Evolutionary conservation across 2,888 invertebrate genomes (phyloP), one percentile per base, ranked within the genome.

Genomic region (Neocrepidodera transversa): DNA sequence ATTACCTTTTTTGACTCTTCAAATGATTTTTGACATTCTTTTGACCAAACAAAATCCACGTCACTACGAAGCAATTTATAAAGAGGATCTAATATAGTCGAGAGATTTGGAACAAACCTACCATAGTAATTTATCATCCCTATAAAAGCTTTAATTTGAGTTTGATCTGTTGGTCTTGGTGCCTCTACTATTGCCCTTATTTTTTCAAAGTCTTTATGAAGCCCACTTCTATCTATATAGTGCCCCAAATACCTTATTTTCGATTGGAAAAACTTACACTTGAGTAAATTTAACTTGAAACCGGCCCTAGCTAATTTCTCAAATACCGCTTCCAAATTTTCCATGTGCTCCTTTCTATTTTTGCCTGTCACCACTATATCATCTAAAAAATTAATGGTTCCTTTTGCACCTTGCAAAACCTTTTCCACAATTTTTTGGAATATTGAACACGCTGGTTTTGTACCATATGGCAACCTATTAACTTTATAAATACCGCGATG

Each of bases 121-220:
- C 72, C 67, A 60, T 78, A 78, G 63, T 76, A 79, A 65, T 77
- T 76, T 0, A 75, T 62, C 54, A 76, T 65, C 0, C 76, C 77
- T 1, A 71, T 35, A 60, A 74, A 76, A 0, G 74, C 67, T 28
- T 64, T 63, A 0, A 74, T 56, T 60, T 70, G 14, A 1, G 49
- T 49, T 18, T 38, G 16, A 3, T 56, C 32, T 30, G 26, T 28
- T 17, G 49, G 56, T 30, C 16, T 23, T 2, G 49, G 36, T 10
- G 35, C 10, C n/a, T 35, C 18, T 11, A 49, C 2, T 17, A 48
- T 28, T n/a, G 48, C 48, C 32, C 17, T 49, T 3, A 56, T 26
- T 26, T 51, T 60, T 51, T 11, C 47, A 2, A 11, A 11, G 11
- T 32, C 6, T 32, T 32, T 32, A 32, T 13, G 32, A n/a, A n/a